Evolutionary conservation across 2,113 vertebrate genomes (phyloP).

Genomic region (Pachycephala philippinensis): DNA sequence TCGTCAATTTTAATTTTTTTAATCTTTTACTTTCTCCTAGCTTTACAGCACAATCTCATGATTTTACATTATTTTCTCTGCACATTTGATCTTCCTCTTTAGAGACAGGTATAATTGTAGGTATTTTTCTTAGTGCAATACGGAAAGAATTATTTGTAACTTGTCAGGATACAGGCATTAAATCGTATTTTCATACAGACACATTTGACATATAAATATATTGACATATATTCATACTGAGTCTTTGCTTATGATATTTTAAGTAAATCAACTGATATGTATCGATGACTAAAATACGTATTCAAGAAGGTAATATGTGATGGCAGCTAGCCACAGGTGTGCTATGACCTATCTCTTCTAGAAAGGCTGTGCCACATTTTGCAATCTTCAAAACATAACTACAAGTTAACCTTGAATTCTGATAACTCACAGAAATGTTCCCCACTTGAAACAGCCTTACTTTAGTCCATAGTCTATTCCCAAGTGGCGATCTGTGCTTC

Average conservation of each 20-base stretch:
- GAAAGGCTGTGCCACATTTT: neutral
- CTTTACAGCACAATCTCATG: neutral
- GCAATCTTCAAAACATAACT: neutral
- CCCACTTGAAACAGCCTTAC: neutral
- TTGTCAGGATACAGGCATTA: neutral
- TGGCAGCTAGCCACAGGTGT: neutral
- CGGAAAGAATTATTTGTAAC: neutral
- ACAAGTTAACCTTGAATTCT: neutral
- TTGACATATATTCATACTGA: neutral
- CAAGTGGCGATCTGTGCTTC: neutral
- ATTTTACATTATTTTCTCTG: neutral
- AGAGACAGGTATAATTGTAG: neutral
- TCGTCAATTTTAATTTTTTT: neutral
- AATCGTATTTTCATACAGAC: neutral
- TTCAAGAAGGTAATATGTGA: neutral
- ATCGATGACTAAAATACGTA: neutral
- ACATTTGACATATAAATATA: neutral
- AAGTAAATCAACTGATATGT: neutral
- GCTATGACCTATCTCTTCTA: fast-evolving
- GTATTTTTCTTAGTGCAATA: neutral
- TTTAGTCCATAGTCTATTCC: neutral
- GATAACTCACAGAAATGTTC: neutral
- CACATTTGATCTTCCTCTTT: neutral
- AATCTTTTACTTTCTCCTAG: neutral
- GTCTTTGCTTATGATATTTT: neutral